These are phyloP conservation scores for Neolamprologus cancellatus DNA, from an alignment of 2,113 vertebrate species.

Conservation along the genomic window DNA sequence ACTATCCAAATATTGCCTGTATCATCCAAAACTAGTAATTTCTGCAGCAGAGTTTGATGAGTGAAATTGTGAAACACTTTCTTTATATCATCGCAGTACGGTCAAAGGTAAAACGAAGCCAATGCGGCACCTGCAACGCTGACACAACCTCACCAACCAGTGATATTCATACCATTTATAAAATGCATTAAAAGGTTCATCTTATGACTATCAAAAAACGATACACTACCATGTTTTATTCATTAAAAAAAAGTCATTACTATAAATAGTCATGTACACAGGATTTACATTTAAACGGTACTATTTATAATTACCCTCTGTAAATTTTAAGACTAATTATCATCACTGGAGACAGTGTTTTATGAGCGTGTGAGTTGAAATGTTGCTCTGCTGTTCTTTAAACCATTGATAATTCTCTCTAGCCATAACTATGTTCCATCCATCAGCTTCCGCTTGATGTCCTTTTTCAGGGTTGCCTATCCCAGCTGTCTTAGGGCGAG, in stretches of 20 bases:
- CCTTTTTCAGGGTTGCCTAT: background rate
- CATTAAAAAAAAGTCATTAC: background rate
- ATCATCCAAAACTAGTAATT: background rate
- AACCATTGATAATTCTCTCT: background rate
- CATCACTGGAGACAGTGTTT: background rate
- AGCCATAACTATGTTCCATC: background rate
- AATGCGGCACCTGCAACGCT: background rate
- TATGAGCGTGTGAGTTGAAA: fast-evolving
- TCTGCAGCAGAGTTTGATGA: background rate
- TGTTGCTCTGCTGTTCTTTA: background rate
- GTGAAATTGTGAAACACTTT: background rate
- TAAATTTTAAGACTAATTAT: background rate
- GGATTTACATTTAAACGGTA: background rate
- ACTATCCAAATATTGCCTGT: fast-evolving
- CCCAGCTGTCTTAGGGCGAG: background rate
- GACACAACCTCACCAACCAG: background rate
- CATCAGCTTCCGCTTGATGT: background rate
- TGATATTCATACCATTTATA: background rate
- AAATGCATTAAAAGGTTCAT: background rate
- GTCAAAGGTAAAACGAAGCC: background rate
- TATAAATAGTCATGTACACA: background rate
- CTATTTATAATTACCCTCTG: background rate
- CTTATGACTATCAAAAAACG: background rate
- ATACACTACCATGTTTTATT: background rate
- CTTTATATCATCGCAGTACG: background rate